These are phyloP conservation scores for Parapristionchus giblindavisi DNA, from an alignment of 2,888 invertebrate genomes.

Conservation along the genomic window DNA sequence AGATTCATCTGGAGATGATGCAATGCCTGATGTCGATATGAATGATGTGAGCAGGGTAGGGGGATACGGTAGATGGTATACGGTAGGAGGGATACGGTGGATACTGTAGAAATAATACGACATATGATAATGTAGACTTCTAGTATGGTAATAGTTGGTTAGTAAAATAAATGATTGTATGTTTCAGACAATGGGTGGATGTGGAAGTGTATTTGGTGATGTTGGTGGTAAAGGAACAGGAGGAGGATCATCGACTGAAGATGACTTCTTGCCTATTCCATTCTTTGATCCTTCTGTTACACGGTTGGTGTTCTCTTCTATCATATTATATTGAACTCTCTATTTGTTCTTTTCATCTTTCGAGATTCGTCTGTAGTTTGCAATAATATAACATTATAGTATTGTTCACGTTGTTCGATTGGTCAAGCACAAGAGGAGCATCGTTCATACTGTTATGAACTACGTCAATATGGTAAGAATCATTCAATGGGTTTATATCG, in stretches of 20 bases:
- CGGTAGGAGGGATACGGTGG: neutral
- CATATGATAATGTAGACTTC: no score
- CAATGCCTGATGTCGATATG: constrained; percentile 27
- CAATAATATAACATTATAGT: neutral
- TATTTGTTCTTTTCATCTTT: no score
- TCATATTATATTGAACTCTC: neutral
- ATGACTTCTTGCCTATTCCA: constrained; percentile 15
- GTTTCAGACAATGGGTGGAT: constrained; percentile 30
- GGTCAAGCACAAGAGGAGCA: neutral
- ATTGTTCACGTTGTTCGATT: constrained; percentile 27
- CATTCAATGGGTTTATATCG: neutral
- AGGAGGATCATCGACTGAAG: neutral
- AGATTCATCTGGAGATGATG: constrained; percentile 10
- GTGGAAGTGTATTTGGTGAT: neutral
- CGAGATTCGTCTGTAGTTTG: no score
- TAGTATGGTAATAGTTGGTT: no score
- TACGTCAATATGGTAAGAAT: constrained; percentile 22
- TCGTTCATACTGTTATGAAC: neutral
- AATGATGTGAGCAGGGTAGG: constrained; percentile 27
- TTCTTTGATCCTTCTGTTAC: constrained; percentile 20
- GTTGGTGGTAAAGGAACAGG: neutral
- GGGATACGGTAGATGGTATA: neutral
- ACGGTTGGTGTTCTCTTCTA: neutral
- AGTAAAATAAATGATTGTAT: neutral
- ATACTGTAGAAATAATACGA: neutral